These are phyloP conservation scores for Acanthopleura granulata DNA, from an alignment of 2,888 invertebrate genomes.

Conservation along the genomic window DNA sequence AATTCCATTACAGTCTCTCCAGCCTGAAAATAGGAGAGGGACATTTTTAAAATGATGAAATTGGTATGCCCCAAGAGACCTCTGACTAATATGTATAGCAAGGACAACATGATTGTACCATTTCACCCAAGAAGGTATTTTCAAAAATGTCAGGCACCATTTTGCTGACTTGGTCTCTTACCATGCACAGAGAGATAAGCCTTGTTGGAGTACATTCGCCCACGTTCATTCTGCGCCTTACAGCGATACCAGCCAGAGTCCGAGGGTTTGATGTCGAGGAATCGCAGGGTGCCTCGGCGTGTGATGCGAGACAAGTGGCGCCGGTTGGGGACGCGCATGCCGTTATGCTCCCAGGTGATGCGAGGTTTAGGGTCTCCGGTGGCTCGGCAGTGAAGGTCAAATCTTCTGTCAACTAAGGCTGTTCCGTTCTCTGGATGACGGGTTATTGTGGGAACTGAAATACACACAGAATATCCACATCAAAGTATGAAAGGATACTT, in stretches of 20 bases:
- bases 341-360: conserved; percentile 51
- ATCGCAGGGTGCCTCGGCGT: conserved; percentile 47
- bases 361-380: conserved; percentile 34
- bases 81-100: no score
- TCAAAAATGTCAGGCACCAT: no score
- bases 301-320: conserved; percentile 43
- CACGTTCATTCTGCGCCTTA: conserved; percentile 42
- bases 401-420: conserved; percentile 43
- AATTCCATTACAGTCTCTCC: no score
- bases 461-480: not conserved
- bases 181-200: conserved; percentile 52
- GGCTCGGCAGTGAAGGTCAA: conserved; percentile 48
- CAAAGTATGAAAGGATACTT: no score
- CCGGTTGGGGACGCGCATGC: conserved; percentile 30
- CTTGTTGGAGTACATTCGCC: conserved; percentile 37
- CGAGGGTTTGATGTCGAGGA: conserved; percentile 41
- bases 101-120: no score
- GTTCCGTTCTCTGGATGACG: conserved; percentile 51
- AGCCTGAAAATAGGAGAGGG: no score
- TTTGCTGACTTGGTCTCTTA: conserved; percentile 34
- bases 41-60: no score
- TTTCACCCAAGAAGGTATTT: no score
- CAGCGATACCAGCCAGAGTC: conserved; percentile 55
- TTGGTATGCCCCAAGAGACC: no score
- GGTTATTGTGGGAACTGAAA: conserved; percentile 49